Evolutionary conservation across 2,888 invertebrate species (phyloP), one percentile per base, ranked within the genome.

Genomic region (Nesidiocoris tenuis): DNA sequence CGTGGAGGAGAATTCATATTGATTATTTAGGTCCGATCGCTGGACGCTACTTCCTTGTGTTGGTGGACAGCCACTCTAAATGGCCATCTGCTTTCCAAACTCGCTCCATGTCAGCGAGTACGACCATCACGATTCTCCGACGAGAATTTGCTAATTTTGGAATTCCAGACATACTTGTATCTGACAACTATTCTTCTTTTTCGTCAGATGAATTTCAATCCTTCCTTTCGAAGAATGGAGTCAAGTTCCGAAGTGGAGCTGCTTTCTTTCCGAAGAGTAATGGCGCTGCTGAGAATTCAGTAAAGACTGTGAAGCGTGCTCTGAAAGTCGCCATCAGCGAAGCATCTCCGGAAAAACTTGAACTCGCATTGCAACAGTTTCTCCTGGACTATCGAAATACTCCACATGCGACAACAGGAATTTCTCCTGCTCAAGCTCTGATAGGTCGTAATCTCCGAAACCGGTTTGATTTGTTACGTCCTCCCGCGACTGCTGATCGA

Each of bases 1-100:
- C 78, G 21, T 79, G 79, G 78, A 55, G 71, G n/a, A 74, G 80
- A 39, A 16, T 81, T 1, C 80, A 80, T 78, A 39, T 80, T 17
- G 81, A 81, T 78, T 80, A 76, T 76, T 55, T 78, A 3, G 78
- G 79, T 21, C 79, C 67, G 55, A 55, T 56, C n/a, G 21, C 21
- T 22, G 22, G 55, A 1, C n/a, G 17, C 1, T 65, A 65, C 9
- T 65, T 16, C 9, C 18, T 65, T 7, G 39, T 80, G 24, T 55
- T 80, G 0, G 74, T 79, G 0, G 80, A 81, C 61, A 79, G 80
- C 5, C 74, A 74, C 74, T 78, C 79, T 0, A 80, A 79, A 76
- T 81, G 80, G 79, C 16, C 79, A 9, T 3, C 19, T 17, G 39
- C 25, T 39, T 39, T 65, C 18, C 65, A 24, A 3, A 65, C 65